Evolutionary conservation across 2,888 invertebrate genomes (phyloP).

Genomic region (Lampropteryx suffumata): DNA sequence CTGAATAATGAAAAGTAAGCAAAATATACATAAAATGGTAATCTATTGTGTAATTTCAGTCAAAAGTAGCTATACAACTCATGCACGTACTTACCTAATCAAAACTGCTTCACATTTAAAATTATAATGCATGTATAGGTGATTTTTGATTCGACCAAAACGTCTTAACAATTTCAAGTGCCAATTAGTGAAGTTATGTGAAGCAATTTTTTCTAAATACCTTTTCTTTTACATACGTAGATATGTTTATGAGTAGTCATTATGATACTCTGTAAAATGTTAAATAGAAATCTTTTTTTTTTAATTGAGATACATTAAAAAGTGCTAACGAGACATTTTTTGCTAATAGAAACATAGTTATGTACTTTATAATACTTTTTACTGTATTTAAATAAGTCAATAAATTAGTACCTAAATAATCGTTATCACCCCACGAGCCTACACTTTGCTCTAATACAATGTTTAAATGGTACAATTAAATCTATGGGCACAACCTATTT

Average conservation of each 20-base stretch:
- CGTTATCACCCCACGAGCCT: conserved; percentile 13
- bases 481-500: conserved; percentile 51
- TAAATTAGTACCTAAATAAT: conserved; percentile 14
- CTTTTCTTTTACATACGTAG: too few relatives aligned
- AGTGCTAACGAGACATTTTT: not conserved
- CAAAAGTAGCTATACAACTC: conserved; percentile 1
- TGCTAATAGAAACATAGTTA: conserved; percentile 4
- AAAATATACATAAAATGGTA: conserved; percentile 5
- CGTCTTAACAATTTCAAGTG: too few relatives aligned
- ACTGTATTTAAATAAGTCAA: conserved; percentile 14
- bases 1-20: too few relatives aligned
- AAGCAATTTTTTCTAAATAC: too few relatives aligned
- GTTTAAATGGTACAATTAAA: conserved; percentile 37
- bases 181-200: not conserved
- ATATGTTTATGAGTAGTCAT: too few relatives aligned
- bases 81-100: not conserved
- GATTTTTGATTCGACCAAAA: not conserved
- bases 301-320: too few relatives aligned
- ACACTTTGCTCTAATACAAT: conserved; percentile 20
- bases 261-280: too few relatives aligned
- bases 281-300: too few relatives aligned
- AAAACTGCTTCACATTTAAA: conserved; percentile 5
- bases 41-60: not conserved
- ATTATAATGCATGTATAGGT: too few relatives aligned
- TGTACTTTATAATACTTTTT: conserved; percentile 15